These are phyloP conservation scores for Helostoma temminkii DNA, from an alignment of 2,797 vertebrate species.

Conservation along the genomic window DNA sequence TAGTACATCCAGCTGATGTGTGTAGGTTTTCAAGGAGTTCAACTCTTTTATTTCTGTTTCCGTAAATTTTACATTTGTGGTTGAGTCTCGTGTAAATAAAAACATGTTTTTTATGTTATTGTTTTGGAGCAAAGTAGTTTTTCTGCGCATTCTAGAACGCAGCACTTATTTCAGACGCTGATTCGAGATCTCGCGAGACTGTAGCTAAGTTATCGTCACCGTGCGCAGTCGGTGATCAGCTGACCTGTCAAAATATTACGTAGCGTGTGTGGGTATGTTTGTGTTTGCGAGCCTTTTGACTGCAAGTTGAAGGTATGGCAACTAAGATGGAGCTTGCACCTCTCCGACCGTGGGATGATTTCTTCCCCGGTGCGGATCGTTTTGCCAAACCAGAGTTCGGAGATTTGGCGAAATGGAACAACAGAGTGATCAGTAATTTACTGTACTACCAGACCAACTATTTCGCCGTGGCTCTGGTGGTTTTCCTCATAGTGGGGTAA, in stretches of 20 bases:
- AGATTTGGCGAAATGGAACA: constrained; percentile 95
- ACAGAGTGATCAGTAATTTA: constrained; percentile 93
- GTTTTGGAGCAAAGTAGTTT: background rate
- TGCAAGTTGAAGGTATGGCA: constrained; percentile 82
- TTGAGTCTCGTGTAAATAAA: too few relatives aligned
- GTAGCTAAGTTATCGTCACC: background rate
- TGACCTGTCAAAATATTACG: constrained; percentile 73
- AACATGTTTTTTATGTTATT: background rate
- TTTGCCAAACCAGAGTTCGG: constrained; percentile 90
- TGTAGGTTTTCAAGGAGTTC: background rate
- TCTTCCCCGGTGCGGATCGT: constrained; percentile 89
- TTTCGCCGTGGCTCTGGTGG: constrained; percentile 85
- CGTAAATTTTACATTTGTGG: too few relatives aligned
- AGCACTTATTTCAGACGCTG: background rate
- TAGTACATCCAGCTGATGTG: too few relatives aligned
- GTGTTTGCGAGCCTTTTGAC: constrained; percentile 21
- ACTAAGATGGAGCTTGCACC: constrained; percentile 89
- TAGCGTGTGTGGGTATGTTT: constrained; percentile 55
- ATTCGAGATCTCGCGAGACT: constrained; percentile 43
- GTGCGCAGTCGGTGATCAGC: constrained; percentile 57
- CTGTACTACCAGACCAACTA: constrained; percentile 98
- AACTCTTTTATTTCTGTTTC: too few relatives aligned
- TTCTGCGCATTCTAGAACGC: constrained; percentile 48
- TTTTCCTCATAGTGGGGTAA: constrained; percentile 93
- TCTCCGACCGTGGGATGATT: constrained; percentile 92